phyloP scores from a whole-genome alignment of 2,113 vertebrate species.

The Leucosticte australis region DNA sequence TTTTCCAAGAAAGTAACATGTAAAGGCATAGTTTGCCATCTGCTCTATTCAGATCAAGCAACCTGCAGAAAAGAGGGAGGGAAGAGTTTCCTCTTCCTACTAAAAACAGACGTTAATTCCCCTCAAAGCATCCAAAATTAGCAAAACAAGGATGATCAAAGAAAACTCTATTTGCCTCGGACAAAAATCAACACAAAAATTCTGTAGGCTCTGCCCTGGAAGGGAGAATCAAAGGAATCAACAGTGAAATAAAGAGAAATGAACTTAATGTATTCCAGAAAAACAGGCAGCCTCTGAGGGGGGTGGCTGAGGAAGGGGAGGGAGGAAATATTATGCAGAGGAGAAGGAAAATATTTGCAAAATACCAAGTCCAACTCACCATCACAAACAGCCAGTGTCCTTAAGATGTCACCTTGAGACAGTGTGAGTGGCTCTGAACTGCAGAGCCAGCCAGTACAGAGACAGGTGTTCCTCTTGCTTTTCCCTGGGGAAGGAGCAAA shows the following conservation, averaged over 20 bases:
- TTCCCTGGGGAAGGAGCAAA: background rate
- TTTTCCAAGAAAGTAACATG: background rate
- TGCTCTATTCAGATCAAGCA: background rate
- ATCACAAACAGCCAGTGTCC: background rate
- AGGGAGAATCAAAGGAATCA: slow-evolving; percentile 13
- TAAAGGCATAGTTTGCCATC: background rate
- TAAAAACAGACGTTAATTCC: background rate
- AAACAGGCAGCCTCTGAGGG: background rate
- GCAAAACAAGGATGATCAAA: slow-evolving; percentile 15
- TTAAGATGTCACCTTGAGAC: background rate
- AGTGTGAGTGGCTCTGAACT: background rate
- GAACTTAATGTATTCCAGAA: background rate
- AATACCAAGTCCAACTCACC: background rate
- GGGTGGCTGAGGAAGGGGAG: background rate
- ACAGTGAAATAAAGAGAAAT: background rate
- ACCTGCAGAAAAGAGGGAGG: background rate
- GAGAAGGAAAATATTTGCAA: background rate
- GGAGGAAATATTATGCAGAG: background rate
- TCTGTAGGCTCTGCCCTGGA: background rate
- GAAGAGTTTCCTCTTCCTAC: background rate
- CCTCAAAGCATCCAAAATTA: background rate
- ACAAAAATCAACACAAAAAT: background rate
- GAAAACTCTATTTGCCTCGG: background rate
- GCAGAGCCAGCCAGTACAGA: background rate
- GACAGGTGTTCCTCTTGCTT: background rate